Conservation (phyloP, 2,113 vertebrate genomes). For the Tetraodon nigroviridis region DNA sequence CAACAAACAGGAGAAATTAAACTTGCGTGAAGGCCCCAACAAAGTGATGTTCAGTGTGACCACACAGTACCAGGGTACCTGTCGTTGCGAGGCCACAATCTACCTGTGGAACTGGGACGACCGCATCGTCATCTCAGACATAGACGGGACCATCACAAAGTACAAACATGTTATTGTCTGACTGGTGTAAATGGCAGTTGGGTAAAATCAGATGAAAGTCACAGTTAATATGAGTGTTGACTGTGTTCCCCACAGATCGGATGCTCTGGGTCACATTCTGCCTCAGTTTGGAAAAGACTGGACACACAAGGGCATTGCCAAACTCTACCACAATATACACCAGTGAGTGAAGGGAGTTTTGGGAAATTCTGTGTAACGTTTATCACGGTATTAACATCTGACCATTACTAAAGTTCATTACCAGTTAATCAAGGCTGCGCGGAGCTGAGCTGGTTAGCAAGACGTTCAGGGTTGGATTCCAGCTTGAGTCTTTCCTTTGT, state of each 20-base stretch:
- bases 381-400: too few species aligned
- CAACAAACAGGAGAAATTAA: slow-evolving; percentile 74
- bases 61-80: slow-evolving; percentile 94
- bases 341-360: slow-evolving; percentile 66
- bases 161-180: slow-evolving; percentile 47
- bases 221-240: not conserved
- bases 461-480: too few species aligned
- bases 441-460: too few species aligned
- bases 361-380: not conserved
- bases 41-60: slow-evolving; percentile 91
- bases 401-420: too few species aligned
- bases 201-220: not conserved
- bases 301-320: slow-evolving; percentile 90
- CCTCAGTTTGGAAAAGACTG: slow-evolving; percentile 94
- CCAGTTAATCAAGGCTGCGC: too few species aligned
- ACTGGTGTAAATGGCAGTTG: not conserved
- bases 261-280: slow-evolving; percentile 91
- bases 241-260: slow-evolving; percentile 75
- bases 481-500: too few species aligned
- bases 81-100: slow-evolving; percentile 89
- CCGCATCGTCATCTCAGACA: slow-evolving; percentile 91
- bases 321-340: slow-evolving; percentile 94
- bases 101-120: slow-evolving; percentile 94
- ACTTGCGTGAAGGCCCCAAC: slow-evolving; percentile 87
- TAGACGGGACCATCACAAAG: slow-evolving; percentile 96